Evolutionary conservation across 2,888 invertebrate genomes (phyloP), one percentile per base, ranked within the genome.

Genomic region (Lasioglossum calceatum): DNA sequence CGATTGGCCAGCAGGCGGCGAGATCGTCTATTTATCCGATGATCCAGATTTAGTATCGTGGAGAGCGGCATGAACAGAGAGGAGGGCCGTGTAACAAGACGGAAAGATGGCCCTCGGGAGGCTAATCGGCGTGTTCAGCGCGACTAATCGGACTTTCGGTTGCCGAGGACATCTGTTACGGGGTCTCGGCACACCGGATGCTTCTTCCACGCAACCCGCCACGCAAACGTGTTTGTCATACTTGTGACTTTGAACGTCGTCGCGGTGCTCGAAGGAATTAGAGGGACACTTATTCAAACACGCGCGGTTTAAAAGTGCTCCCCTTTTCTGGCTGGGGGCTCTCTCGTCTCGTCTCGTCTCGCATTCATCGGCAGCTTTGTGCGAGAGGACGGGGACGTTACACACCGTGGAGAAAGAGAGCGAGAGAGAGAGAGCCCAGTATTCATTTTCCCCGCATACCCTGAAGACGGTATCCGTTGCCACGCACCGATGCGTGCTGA

Each of bases 201-300:
- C 78, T 72, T 82, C 89, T 78, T 84, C 79, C 85, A 79, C 89
- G 77, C 84, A 81, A 84, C 70, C 39, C 84, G 76, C 61, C 44
- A 73, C 86, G 77, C 81, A 89, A 91, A 85, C 82, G 91, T 91
- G 90, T 91, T 91, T 89, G 90, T 91, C 89, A 91, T 91, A 88
- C 89, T 89, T 81, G 72, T 78, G 85, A 85, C 89, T 90, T 87
- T 85, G 77, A 82, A 73, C 82, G 81, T 88, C 84, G 90, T 89
- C 85, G 87, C 81, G 89, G 87, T 90, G 87, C 91, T 89, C 86
- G 72, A 85, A 89, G 83, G 91, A 91, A 91, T 91, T 91, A 90
- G 91, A 89, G 91, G 89, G 87, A 87, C 90, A 85, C 88, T 91
- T 90, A 91, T 89, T 91, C 91, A 91, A 91, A 91, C 91, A 89